Conservation (phyloP, 2,888 invertebrate genomes). For the Heteromurus nitidus region DNA sequence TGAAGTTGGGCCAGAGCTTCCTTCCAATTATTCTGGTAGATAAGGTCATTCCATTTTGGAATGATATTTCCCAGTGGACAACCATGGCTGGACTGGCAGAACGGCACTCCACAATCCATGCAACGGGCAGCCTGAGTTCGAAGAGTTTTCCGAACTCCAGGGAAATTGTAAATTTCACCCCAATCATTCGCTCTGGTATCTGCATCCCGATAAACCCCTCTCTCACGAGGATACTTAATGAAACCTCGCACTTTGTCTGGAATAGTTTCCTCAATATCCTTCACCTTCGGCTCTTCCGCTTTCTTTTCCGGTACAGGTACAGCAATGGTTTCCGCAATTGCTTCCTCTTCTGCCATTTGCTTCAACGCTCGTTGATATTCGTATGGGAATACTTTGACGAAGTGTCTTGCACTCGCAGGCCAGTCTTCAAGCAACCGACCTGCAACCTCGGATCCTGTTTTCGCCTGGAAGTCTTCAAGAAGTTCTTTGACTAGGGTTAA, state of each 20-base stretch:
- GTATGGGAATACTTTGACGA: constrained; percentile 83
- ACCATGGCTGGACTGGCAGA: constrained; percentile 95
- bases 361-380: constrained; percentile 95
- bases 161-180: constrained; percentile 96
- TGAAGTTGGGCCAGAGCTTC: constrained; percentile 93
- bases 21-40: constrained; percentile 95
- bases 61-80: constrained; percentile 99
- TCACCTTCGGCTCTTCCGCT: constrained; percentile 76
- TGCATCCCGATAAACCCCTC: constrained; percentile 88
- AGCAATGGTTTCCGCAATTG: constrained; percentile 74
- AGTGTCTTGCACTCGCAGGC: constrained; percentile 85
- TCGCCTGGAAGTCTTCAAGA: constrained; percentile 88
- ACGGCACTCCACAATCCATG: constrained; percentile 96
- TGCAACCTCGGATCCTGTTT: constrained; percentile 93
- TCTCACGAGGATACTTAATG: constrained; percentile 95
- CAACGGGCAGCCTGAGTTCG: constrained; percentile 94
- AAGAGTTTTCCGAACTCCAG: constrained; percentile 90
- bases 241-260: constrained; percentile 90
- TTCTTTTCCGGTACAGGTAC: constrained; percentile 61
- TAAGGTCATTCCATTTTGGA: constrained; percentile 98
- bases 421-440: constrained; percentile 86
- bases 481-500: constrained; percentile 84
- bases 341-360: constrained; percentile 78
- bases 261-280: constrained; percentile 93
- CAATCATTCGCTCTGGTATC: constrained; percentile 93